Conservation (phyloP, 2,113 vertebrate species). For the Megalops atlanticus region DNA sequence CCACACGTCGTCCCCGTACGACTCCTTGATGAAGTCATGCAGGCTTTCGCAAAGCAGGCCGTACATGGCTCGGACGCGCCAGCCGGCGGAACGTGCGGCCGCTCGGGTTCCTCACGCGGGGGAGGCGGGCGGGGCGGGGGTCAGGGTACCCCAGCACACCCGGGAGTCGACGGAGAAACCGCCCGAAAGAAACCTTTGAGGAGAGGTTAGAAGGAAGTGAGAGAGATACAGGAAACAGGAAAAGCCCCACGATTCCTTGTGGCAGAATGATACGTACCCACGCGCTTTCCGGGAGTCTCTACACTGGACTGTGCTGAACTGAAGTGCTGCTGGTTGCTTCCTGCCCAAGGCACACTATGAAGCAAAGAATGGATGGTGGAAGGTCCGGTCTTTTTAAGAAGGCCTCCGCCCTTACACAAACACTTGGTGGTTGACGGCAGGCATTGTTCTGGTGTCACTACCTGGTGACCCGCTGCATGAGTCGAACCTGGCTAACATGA, state of each 20-base stretch:
- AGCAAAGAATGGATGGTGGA: conserved; percentile 37
- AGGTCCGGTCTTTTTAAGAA: conserved; percentile 51
- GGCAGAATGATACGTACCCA: background rate
- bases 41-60: conserved; percentile 75
- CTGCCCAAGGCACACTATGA: background rate
- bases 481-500: conserved; percentile 42
- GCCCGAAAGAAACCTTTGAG: background rate
- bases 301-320: background rate
- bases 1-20: conserved; percentile 73
- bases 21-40: conserved; percentile 76
- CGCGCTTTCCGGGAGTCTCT: background rate
- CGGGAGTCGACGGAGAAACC: background rate
- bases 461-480: conserved; percentile 52
- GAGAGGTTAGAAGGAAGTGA: background rate
- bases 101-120: too few species aligned
- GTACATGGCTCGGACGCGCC: conserved; percentile 55
- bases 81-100: background rate
- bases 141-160: background rate
- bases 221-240: too few species aligned
- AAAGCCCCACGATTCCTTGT: too few species aligned
- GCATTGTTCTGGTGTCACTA: conserved; percentile 59
- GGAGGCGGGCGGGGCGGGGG: too few species aligned
- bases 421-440: conserved; percentile 41
- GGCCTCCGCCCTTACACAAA: conserved; percentile 44
- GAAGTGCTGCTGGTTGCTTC: background rate